Evolutionary conservation across 2,113 vertebrate genomes (phyloP).

Genomic region (Baryphthengus martii): DNA sequence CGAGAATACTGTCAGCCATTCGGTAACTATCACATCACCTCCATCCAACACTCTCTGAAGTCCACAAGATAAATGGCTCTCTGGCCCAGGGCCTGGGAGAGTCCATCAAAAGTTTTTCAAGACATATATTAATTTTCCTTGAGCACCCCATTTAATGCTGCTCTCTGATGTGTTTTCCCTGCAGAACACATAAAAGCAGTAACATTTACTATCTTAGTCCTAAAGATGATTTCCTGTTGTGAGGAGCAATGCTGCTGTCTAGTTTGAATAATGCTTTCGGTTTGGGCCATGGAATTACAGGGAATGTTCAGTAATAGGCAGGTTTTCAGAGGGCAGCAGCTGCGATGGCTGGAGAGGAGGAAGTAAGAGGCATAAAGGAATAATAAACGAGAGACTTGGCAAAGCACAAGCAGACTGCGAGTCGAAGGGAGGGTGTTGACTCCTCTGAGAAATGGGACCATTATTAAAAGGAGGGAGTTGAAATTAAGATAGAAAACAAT

Average conservation of each 20-base stretch:
- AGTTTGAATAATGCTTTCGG: not conserved
- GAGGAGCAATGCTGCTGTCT: not conserved
- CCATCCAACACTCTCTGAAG: not conserved
- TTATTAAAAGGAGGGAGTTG: not conserved
- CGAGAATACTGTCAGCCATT: not conserved
- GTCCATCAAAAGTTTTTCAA: not conserved
- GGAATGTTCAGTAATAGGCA: not conserved
- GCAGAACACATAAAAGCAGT: not conserved
- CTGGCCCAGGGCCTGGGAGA: not conserved
- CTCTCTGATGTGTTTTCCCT: not conserved
- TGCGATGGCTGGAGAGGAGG: not conserved
- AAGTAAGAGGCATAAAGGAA: slow-evolving; percentile 6
- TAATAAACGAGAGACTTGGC: not conserved
- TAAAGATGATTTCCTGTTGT: not conserved
- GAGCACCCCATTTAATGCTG: not conserved
- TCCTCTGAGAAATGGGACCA: not conserved
- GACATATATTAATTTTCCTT: not conserved
- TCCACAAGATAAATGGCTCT: not conserved
- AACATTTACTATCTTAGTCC: not conserved
- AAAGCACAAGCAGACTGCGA: not conserved
- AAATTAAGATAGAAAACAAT: slow-evolving; percentile 28
- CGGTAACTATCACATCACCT: not conserved
- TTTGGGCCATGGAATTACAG: not conserved
- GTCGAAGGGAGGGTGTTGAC: not conserved
- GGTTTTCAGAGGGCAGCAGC: slow-evolving; percentile 17